Conservation (phyloP, 2,888 invertebrate genomes). For the Acleris emargana region DNA sequence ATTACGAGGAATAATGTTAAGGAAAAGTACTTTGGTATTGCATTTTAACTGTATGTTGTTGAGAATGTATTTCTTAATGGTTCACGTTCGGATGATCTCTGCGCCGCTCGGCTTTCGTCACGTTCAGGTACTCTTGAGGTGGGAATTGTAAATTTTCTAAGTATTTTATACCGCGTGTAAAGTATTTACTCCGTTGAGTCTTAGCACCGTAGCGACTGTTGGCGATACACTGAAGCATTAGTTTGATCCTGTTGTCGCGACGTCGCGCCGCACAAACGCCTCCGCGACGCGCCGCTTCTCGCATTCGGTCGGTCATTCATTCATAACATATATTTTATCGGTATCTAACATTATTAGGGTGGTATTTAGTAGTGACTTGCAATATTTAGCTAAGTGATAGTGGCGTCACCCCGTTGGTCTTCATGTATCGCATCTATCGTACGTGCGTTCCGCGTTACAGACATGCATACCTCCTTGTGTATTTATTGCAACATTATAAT, state of each 20-base stretch:
- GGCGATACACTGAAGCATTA: slow-evolving; percentile 28
- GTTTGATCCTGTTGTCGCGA: slow-evolving; percentile 46
- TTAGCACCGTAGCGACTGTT: slow-evolving; percentile 59
- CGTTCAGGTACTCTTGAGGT: slow-evolving; percentile 61
- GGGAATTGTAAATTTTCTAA: slow-evolving; percentile 82
- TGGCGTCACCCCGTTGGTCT: slow-evolving; percentile 63
- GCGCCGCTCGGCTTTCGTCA: slow-evolving; percentile 47
- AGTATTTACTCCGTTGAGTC: slow-evolving; percentile 69
- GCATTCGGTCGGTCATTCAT: slow-evolving; percentile 67
- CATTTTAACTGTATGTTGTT: slow-evolving; percentile 74
- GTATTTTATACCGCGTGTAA: slow-evolving; percentile 81
- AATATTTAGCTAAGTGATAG: slow-evolving; percentile 76
- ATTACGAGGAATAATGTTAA: slow-evolving; percentile 73
- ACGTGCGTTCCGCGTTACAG: slow-evolving; percentile 45
- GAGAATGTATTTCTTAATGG: slow-evolving; percentile 66
- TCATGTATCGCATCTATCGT: slow-evolving; percentile 58
- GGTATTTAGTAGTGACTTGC: slow-evolving; percentile 77
- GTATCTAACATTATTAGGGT: slow-evolving; percentile 65
- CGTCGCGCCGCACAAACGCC: slow-evolving; percentile 47
- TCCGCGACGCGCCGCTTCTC: slow-evolving; percentile 55
- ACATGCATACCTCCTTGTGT: slow-evolving; percentile 43
- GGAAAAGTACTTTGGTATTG: slow-evolving; percentile 78
- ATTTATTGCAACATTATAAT: slow-evolving; percentile 58
- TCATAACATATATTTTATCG: slow-evolving; percentile 61
- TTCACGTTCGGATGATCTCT: slow-evolving; percentile 59